Percentiles rank a stretch among this genome's conserved stretches.
Evolutionary conservation across 2,113 vertebrate species (phyloP).

Genomic region (Atrichornis clamosus): DNA sequence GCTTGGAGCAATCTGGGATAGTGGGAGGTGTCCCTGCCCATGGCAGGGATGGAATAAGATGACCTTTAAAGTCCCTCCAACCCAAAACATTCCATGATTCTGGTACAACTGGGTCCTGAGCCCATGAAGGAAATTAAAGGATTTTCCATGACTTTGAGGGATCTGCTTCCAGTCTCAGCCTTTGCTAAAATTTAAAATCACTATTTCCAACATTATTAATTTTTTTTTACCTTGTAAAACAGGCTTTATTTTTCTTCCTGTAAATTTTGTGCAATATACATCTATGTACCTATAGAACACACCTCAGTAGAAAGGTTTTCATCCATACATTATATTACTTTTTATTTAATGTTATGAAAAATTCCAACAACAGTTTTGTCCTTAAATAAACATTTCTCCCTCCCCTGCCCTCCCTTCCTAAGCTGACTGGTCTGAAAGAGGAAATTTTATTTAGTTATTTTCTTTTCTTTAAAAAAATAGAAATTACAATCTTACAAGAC

Average conservation of each 20-base stretch:
- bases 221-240: background rate
- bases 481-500: conserved; percentile 86
- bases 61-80: accelerated
- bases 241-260: conserved; percentile 50
- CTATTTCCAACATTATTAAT: background rate
- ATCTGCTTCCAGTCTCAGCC: background rate
- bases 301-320: conserved; percentile 59
- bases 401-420: conserved; percentile 40
- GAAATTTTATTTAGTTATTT: conserved; percentile 77
- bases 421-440: conserved; percentile 14
- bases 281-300: conserved; percentile 59
- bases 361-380: conserved; percentile 35
- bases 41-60: accelerated
- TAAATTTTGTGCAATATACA: conserved; percentile 69
- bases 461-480: conserved; percentile 86
- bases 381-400: conserved; percentile 57
- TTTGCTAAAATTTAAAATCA: background rate
- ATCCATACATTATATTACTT: conserved; percentile 79
- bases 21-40: background rate
- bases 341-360: conserved; percentile 70
- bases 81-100: background rate
- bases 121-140: background rate
- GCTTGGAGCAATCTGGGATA: background rate
- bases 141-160: background rate
- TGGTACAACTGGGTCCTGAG: background rate